Evolutionary conservation across 2,797 vertebrate genomes (phyloP).

Genomic region (Darevskia nairensis): DNA sequence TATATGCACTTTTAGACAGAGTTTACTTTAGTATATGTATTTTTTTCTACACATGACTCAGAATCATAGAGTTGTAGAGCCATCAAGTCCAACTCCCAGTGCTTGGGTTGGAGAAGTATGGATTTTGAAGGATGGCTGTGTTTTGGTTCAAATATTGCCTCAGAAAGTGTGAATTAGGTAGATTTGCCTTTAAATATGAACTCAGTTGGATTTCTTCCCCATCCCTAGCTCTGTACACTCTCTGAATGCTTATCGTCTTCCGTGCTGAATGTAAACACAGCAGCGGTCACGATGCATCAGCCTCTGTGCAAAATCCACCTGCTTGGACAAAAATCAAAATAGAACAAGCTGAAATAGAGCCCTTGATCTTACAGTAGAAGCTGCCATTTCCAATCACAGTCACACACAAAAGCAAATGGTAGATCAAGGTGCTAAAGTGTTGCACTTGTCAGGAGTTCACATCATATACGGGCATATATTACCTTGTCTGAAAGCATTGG

Average conservation of each 20-base stretch:
- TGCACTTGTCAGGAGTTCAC: not conserved
- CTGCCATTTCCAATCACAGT: not conserved
- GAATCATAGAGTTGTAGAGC: no score
- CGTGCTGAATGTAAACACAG: not conserved
- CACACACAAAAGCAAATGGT: not conserved
- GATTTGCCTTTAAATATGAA: no score
- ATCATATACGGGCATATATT: not conserved
- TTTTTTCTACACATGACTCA: no score
- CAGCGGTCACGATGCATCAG: not conserved
- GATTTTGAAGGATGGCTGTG: no score
- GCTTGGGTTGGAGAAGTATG: no score
- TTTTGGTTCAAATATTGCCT: no score
- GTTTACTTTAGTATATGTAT: no score
- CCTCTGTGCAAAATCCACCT: not conserved
- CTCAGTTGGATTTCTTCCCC: no score
- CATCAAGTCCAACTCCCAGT: no score
- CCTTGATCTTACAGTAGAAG: slow-evolving; percentile 18
- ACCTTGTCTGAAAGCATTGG: slow-evolving; percentile 7
- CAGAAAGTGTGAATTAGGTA: no score
- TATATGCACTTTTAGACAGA: no score
- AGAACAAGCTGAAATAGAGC: not conserved
- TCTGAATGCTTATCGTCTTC: slow-evolving; percentile 16
- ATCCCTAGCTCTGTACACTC: not conserved
- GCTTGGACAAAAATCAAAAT: not conserved
- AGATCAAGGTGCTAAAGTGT: not conserved